Evolutionary conservation across 2,797 vertebrate species (phyloP).

Genomic region (Cygnus olor): DNA sequence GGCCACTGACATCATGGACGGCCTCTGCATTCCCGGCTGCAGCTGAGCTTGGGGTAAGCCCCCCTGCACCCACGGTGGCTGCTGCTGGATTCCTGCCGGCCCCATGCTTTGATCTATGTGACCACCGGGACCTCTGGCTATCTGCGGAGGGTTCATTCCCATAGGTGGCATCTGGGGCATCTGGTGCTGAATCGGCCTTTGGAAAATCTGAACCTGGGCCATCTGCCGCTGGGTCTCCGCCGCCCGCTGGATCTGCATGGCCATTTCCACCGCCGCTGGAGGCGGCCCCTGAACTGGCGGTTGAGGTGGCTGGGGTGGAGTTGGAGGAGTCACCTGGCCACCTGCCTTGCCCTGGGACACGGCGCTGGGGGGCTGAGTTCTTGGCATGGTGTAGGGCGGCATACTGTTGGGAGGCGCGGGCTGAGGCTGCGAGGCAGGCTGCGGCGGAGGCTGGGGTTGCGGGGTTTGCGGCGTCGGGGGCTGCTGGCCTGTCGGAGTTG

Average conservation of each 20-base stretch:
- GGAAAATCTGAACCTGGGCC: slow-evolving; percentile 92
- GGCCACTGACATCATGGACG: slow-evolving; percentile 82
- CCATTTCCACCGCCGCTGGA: slow-evolving; percentile 93
- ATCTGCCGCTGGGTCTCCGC: slow-evolving; percentile 96
- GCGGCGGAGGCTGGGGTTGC: slow-evolving; percentile 80
- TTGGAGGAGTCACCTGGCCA: slow-evolving; percentile 85
- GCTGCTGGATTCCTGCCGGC: slow-evolving; percentile 80
- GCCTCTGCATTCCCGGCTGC: slow-evolving; percentile 84
- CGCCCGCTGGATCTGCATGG: slow-evolving; percentile 96
- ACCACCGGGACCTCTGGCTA: slow-evolving; percentile 77
- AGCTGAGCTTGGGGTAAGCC: slow-evolving; percentile 86
- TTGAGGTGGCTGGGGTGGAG: slow-evolving; percentile 86
- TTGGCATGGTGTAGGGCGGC: slow-evolving; percentile 84
- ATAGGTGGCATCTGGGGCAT: slow-evolving; percentile 81
- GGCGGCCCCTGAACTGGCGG: slow-evolving; percentile 87
- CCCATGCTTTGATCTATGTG: slow-evolving; percentile 87
- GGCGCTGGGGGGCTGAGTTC: slow-evolving; percentile 82
- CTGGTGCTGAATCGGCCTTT: slow-evolving; percentile 89
- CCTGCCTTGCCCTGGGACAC: slow-evolving; percentile 93
- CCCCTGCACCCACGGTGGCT: slow-evolving; percentile 85
- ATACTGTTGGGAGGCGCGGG: slow-evolving; percentile 81
- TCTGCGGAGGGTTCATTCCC: slow-evolving; percentile 84
- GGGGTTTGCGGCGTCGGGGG: slow-evolving; percentile 92
- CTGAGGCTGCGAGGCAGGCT: slow-evolving; percentile 80
- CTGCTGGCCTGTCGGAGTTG: slow-evolving; percentile 89